Evolutionary conservation across 2,113 vertebrate species (phyloP).

Genomic region (Tamias sibiricus): DNA sequence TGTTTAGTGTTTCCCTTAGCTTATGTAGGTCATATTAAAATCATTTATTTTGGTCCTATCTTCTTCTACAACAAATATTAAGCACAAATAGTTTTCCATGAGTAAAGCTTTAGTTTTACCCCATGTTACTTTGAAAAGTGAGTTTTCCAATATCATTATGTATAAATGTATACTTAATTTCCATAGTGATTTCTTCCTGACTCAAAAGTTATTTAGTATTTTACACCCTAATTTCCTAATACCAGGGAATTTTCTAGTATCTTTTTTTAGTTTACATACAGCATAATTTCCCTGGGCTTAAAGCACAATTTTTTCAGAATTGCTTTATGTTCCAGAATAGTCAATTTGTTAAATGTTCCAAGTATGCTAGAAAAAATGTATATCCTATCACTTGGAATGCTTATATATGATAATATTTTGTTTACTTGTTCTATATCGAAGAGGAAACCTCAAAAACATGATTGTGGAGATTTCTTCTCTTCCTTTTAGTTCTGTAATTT

Average conservation of each 20-base stretch:
- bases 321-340: background rate
- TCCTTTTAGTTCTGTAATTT: background rate
- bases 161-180: background rate
- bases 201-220: background rate
- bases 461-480: background rate
- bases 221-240: background rate
- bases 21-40: background rate
- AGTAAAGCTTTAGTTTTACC: background rate
- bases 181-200: background rate
- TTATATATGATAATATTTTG: background rate
- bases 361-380: background rate
- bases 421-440: background rate
- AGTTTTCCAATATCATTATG: background rate
- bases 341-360: slow-evolving; percentile 13
- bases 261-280: background rate
- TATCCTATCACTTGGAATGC: background rate
- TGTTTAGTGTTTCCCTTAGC: background rate
- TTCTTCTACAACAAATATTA: background rate
- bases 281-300: background rate
- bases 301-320: slow-evolving; percentile 27
- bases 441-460: background rate
- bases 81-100: background rate
- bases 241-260: background rate
- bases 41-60: background rate
- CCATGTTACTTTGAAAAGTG: background rate